These are phyloP conservation scores for Danionella cerebrum DNA, from an alignment of 2,113 vertebrate genomes.

Conservation along the genomic window DNA sequence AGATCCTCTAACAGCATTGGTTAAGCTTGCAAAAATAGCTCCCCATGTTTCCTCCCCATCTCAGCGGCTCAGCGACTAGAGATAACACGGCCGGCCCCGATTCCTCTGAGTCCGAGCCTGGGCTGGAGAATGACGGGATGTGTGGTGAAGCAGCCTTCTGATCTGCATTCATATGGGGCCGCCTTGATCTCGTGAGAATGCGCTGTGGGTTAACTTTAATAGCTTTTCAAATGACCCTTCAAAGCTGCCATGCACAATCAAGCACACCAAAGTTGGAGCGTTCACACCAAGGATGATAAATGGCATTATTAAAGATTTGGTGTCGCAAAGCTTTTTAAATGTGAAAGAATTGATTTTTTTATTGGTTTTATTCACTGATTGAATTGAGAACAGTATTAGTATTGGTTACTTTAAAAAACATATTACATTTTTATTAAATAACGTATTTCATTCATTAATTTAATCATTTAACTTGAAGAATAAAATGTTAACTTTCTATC, in stretches of 20 bases:
- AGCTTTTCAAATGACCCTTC: slow-evolving; percentile 10
- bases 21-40: slow-evolving; percentile 20
- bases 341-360: too few relatives aligned
- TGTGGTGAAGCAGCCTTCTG: neutral
- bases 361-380: too few relatives aligned
- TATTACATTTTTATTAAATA: too few relatives aligned
- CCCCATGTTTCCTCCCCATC: neutral
- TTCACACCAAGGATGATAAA: too few relatives aligned
- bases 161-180: slow-evolving; percentile 9
- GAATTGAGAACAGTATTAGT: neutral
- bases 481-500: too few relatives aligned
- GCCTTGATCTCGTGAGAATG: neutral
- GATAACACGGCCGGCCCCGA: neutral
- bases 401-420: too few relatives aligned
- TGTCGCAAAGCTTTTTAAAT: too few relatives aligned
- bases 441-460: too few relatives aligned
- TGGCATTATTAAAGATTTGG: too few relatives aligned
- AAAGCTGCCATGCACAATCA: neutral
- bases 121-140: neutral
- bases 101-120: neutral
- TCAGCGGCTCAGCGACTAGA: neutral
- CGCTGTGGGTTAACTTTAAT: slow-evolving; percentile 8
- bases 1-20: slow-evolving; percentile 8
- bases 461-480: too few relatives aligned
- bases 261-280: neutral